These are phyloP conservation scores for Idaea aversata DNA, from an alignment of 2,888 invertebrate species.

Conservation along the genomic window DNA sequence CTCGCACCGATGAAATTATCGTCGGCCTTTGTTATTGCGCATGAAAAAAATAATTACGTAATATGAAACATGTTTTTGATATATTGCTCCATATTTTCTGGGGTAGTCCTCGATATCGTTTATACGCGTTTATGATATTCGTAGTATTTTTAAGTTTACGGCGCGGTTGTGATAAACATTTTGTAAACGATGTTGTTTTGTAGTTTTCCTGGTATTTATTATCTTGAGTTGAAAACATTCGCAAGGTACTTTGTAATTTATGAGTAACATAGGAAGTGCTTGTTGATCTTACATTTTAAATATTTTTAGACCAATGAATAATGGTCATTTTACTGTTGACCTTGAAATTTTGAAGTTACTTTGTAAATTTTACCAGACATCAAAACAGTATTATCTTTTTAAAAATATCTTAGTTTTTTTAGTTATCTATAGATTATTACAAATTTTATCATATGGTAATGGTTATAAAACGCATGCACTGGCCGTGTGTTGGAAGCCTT, in stretches of 20 bases:
- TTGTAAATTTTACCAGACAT: not conserved
- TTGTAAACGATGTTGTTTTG: not conserved
- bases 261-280: constrained; percentile 1
- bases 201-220: not conserved
- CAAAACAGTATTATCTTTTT: not conserved
- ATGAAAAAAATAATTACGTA: constrained; percentile 56
- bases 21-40: constrained; percentile 60
- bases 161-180: not conserved
- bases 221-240: not conserved
- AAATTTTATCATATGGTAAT: not conserved
- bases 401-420: not conserved
- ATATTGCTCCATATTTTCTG: not conserved
- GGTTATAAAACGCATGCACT: constrained; percentile 41
- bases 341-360: not conserved
- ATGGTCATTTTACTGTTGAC: not conserved
- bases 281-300: not conserved
- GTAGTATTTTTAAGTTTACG: not conserved
- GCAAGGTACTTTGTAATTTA: not conserved
- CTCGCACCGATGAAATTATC: constrained; percentile 76
- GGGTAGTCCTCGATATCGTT: not conserved
- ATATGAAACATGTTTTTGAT: constrained; percentile 38
- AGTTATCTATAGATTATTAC: not conserved
- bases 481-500: constrained; percentile 63
- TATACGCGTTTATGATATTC: not conserved
- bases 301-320: not conserved